Base-by-base conservation (phyloP, 2,113 vertebrate genomes). In the Ictalurus furcatus region DNA sequence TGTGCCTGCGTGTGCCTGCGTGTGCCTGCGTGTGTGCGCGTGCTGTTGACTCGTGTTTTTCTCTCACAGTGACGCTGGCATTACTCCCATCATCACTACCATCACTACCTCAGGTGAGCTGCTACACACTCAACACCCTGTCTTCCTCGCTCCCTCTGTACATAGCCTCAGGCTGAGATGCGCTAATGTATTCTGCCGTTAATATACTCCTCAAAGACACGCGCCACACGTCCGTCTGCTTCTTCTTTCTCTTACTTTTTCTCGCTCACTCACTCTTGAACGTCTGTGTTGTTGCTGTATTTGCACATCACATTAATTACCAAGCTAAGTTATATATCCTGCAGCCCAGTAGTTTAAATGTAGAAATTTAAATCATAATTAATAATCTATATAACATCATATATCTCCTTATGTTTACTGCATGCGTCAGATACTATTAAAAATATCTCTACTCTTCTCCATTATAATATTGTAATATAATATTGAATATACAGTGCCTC, bases 91-190 rank as follows among this genome's bases (percentile, higher is more conserved):
- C 0, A 92, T 97, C 90, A 97, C 97, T 25, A 93, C 97, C 86
- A 95, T 97, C 94, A 97, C 97, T 0, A 97, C 97, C 90, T 97
- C 98, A 96, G 98, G 98, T 99, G 95, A 37, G 89, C 69, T 65
- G 61, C 71, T 84, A 34, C 61, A 58, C 74, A 83, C 84, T 84
- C 23, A 58, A 87, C 82, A 84, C 23, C 59, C 9, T 52, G 40
- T 61, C 78, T 87, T 54, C 84, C 0, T 88, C 73, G 4, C 56
- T 88, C 69, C 4, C 44, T 89, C 84, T 86, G 71, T 65, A 82
- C 78, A 34, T 44, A 74, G 88, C 92, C 90, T 69, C 89, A 80
- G 91, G 89, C 93, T 69, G 90, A 84, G 44, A 63, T 63, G 30
- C 88, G 84, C 84, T 90, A 89, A 91, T 89, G 81, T 83, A 83